Percentiles rank a stretch among this genome's conserved stretches.
Conservation (phyloP, 2,113 vertebrate species). For the Acanthisitta chloris region DNA sequence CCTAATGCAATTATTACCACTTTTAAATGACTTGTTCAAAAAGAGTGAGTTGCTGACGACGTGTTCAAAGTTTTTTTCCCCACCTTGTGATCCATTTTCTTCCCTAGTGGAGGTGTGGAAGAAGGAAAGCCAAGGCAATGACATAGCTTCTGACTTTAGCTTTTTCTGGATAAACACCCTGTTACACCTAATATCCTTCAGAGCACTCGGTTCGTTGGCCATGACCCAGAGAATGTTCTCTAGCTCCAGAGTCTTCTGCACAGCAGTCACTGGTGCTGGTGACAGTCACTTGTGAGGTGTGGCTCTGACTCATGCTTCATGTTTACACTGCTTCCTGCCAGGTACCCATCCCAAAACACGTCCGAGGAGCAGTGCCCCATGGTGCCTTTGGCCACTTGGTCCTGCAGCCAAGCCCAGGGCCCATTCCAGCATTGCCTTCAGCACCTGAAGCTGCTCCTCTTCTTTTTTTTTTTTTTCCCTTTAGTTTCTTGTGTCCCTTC, state of each 20-base stretch:
- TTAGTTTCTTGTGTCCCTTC: background rate
- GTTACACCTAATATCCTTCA: background rate
- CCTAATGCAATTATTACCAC: constrained; percentile 17
- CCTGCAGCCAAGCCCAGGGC: background rate
- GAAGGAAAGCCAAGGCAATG: constrained; percentile 42
- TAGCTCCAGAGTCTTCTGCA: background rate
- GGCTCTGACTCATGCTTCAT: background rate
- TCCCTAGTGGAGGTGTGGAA: constrained; percentile 11
- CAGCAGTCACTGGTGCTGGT: background rate
- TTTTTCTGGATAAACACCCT: constrained; percentile 32
- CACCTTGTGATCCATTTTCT: constrained; percentile 14
- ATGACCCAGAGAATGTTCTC: background rate
- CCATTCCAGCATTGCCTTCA: fast-evolving
- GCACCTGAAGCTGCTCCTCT: background rate
- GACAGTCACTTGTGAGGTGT: background rate
- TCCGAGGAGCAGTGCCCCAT: fast-evolving
- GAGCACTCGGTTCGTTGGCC: background rate
- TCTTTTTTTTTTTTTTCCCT: background rate
- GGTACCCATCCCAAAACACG: background rate
- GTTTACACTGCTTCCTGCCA: background rate
- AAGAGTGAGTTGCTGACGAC: background rate
- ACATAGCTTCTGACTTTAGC: constrained; percentile 12
- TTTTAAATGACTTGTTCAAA: background rate
- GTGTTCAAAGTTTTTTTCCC: background rate
- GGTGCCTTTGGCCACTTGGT: background rate